A percentile compares a stretch with the other conserved stretches of the same genome.
phyloP scores from a whole-genome alignment of 2,888 invertebrate genomes.

The Protonemura montana region DNA sequence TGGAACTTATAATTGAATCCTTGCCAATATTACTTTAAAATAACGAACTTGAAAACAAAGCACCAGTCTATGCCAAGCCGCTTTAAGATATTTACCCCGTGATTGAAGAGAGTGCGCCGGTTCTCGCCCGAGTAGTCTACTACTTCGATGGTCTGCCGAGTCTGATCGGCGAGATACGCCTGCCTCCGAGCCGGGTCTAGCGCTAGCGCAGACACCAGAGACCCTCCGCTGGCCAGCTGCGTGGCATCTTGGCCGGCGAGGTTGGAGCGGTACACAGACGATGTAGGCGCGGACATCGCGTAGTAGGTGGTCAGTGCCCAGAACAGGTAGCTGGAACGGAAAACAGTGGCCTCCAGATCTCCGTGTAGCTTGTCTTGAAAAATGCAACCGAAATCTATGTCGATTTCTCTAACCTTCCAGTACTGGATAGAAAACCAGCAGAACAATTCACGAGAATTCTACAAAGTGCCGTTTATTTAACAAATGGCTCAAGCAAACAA shows the following conservation, averaged over 20 bases:
- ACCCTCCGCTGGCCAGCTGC: constrained; percentile 58
- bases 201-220: constrained; percentile 66
- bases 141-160: constrained; percentile 62
- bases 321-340: constrained; percentile 56
- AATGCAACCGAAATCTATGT: no score
- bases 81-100: constrained; percentile 43
- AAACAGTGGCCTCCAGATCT: not conserved
- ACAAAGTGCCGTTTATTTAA: no score
- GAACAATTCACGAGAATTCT: no score
- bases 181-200: constrained; percentile 66
- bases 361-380: no score
- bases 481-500: no score
- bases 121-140: constrained; percentile 54
- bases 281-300: constrained; percentile 51
- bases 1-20: no score
- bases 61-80: no score
- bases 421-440: no score
- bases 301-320: constrained; percentile 56
- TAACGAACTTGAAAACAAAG: no score
- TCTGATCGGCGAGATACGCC: constrained; percentile 80
- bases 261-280: constrained; percentile 58
- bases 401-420: no score
- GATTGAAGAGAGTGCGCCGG: constrained; percentile 49
- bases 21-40: no score
- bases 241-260: constrained; percentile 63